Evolutionary conservation across 2,888 invertebrate genomes (phyloP), one percentile per base, ranked within the genome.

Genomic region (Platycheirus rosarum): DNA sequence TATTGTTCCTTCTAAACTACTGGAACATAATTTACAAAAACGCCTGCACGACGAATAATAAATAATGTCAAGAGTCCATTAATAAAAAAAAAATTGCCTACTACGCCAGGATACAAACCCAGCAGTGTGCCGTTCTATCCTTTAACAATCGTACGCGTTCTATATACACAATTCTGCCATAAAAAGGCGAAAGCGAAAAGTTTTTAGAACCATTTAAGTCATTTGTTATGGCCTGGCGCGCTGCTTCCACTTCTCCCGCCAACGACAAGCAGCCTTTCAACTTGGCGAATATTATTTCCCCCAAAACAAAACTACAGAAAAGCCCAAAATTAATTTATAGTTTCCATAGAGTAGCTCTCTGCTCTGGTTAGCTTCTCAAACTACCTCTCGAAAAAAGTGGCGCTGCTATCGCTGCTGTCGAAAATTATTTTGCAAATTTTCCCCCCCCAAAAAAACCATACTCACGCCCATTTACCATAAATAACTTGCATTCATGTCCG

Each of bases 281-380:
- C 44, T 60, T 13, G 16, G 16, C 35, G 55, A 55, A 65, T 66
- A 60, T 65, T 76, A 76, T 76, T 76, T 70, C 53, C 60, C 32
- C 46, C 65, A 75, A 74, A 78, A 65, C 37, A 35, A 40, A 51
- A 60, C 60, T 44, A 29, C 14, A 35, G 42, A 51, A 48, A 49
- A 51, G 49, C 48, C 48, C 37, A 51, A 46, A 80, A 80, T 80
- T 76, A 80, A 80, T 80, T 80, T 80, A 70, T 80, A 76, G 80
- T 76, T 80, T 69, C 44, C 49, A 35, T 48, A 42, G 37, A 75
- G 57, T 69, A 49, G 62, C 62, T 32, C 5, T 7, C 29, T 32
- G 1, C 29, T n/a, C 1, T 32, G 5, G 20, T 23, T 18, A 11
- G 46, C 46, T 20, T 46, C 46, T 46, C 23, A 8, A 48, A 35